phyloP scores from a whole-genome alignment of 2,888 invertebrate genomes.

The Lypha dubia region DNA sequence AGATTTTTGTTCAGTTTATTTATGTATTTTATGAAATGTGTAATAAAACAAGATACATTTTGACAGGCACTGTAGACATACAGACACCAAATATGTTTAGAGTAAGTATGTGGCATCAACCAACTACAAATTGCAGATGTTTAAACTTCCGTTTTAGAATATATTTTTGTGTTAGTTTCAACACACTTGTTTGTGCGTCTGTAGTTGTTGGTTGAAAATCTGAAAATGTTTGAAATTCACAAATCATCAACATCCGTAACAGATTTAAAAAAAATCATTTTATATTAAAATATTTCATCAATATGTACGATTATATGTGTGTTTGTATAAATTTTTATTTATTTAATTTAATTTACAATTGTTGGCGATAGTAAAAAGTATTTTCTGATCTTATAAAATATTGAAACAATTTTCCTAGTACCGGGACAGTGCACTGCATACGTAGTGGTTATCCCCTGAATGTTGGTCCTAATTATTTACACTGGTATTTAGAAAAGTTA shows the following conservation, averaged over 20 bases:
- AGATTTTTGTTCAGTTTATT: slow-evolving; percentile 51
- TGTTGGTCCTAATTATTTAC: too few relatives aligned
- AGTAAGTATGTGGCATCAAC: slow-evolving; percentile 44
- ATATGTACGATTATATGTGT: slow-evolving; percentile 47
- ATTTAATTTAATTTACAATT: slow-evolving; percentile 17
- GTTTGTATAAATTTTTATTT: slow-evolving; percentile 6
- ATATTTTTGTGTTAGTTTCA: not conserved
- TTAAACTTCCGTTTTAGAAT: slow-evolving; percentile 70
- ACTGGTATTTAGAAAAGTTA: too few relatives aligned
- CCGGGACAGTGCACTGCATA: too few relatives aligned
- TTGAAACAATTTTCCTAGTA: too few relatives aligned
- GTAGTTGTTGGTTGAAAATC: slow-evolving; percentile 26
- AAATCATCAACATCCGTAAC: slow-evolving; percentile 71
- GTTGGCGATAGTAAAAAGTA: slow-evolving; percentile 2
- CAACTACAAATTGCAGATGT: slow-evolving; percentile 68
- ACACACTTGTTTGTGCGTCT: slow-evolving; percentile 6
- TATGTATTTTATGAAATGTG: slow-evolving; percentile 60
- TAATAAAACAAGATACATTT: slow-evolving; percentile 68
- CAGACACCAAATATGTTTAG: slow-evolving; percentile 36
- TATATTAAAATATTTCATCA: slow-evolving; percentile 62
- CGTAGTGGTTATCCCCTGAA: too few relatives aligned
- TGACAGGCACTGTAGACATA: slow-evolving; percentile 64
- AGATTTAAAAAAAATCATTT: slow-evolving; percentile 67
- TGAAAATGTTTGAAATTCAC: slow-evolving; percentile 69
- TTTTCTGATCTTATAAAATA: not conserved